Evolutionary conservation across 2,888 invertebrate species (phyloP).

Genomic region (Gibbula magus): DNA sequence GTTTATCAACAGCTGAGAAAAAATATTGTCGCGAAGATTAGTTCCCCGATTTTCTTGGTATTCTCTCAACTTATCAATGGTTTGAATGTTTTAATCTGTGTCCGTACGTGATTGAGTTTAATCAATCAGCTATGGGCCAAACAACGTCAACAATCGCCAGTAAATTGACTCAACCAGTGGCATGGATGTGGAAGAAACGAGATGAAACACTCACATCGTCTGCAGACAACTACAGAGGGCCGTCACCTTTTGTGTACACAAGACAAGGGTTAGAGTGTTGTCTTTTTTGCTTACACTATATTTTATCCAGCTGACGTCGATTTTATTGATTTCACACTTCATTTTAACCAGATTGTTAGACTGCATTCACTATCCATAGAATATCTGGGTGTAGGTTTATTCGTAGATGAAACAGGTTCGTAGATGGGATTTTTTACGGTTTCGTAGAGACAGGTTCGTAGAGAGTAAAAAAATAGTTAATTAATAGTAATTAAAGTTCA

Average conservation of each 20-base stretch:
- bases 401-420: too few relatives aligned
- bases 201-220: constrained; percentile 28
- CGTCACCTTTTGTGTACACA: constrained; percentile 70
- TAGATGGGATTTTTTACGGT: too few relatives aligned
- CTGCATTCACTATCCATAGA: too few relatives aligned
- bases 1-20: neutral
- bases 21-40: neutral
- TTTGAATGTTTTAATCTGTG: too few relatives aligned
- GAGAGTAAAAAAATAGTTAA: too few relatives aligned
- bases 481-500: too few relatives aligned
- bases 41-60: neutral
- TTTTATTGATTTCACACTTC: too few relatives aligned
- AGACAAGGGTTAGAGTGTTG: constrained; percentile 60
- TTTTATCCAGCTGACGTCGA: too few relatives aligned
- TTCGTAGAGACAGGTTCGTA: too few relatives aligned
- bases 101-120: neutral
- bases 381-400: too few relatives aligned
- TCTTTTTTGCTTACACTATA: neutral
- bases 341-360: too few relatives aligned
- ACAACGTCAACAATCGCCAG: constrained; percentile 57
- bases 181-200: constrained; percentile 51
- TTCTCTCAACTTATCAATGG: neutral
- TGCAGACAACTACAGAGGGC: constrained; percentile 42
- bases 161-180: constrained; percentile 58
- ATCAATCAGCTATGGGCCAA: constrained; percentile 58